These are phyloP conservation scores for Babylonia areolata DNA, from an alignment of 1,140 invertebrate species.

Conservation along the genomic window DNA sequence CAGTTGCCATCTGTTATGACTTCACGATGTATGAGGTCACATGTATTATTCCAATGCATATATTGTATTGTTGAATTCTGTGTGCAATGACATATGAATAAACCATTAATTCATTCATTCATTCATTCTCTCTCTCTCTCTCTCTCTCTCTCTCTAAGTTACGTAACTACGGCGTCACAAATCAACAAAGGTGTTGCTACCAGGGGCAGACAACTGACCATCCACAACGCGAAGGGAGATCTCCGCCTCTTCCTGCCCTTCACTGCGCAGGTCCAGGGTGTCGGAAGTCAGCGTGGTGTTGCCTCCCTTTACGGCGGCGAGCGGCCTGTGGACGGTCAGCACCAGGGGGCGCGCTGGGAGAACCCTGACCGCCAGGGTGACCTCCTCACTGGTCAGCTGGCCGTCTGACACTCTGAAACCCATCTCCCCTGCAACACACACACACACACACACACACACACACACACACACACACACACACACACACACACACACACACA, in stretches of 20 bases:
- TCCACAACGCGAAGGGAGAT: conserved; percentile 49
- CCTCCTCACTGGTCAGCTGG: conserved; percentile 46
- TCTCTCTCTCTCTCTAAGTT: too few species aligned
- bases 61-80: too few species aligned
- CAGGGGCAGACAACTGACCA: conserved; percentile 52
- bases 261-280: conserved; percentile 42
- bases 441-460: not conserved
- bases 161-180: too few species aligned
- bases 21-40: too few species aligned
- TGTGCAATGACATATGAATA: too few species aligned
- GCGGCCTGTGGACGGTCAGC: conserved; percentile 45
- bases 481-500: not conserved
- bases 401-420: conserved; percentile 54
- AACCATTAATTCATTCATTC: too few species aligned
- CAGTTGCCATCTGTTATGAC: too few species aligned
- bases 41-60: too few species aligned
- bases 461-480: conserved; percentile 11
- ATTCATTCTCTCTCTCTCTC: too few species aligned
- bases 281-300: conserved; percentile 42
- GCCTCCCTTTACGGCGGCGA: conserved; percentile 46
- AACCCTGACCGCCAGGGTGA: conserved; percentile 43
- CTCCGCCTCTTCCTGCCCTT: not conserved
- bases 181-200: not conserved
- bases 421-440: conserved; percentile 51
- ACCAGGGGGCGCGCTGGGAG: conserved; percentile 40